Evolutionary conservation across 2,113 vertebrate species (phyloP).

Genomic region (Embiotoca jacksoni): DNA sequence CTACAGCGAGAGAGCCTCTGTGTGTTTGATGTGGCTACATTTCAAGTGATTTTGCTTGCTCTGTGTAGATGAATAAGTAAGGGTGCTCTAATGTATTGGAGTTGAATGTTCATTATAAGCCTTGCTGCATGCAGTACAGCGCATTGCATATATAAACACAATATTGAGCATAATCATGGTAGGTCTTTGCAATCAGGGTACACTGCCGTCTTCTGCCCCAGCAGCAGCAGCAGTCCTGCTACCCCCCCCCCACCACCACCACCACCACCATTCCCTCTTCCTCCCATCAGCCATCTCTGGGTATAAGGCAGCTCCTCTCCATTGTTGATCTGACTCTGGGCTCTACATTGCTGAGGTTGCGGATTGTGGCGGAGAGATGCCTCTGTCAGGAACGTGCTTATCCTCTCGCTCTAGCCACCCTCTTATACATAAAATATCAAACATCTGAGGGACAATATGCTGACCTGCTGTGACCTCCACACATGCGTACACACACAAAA

Average conservation of each 20-base stretch:
- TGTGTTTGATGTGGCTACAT: neutral
- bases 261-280: constrained; percentile 16
- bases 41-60: neutral
- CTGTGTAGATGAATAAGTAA: constrained; percentile 15
- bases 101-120: constrained; percentile 33
- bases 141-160: constrained; percentile 40
- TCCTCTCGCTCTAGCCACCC: constrained; percentile 89
- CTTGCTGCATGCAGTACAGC: constrained; percentile 26
- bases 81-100: constrained; percentile 32
- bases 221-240: constrained; percentile 41
- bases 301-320: constrained; percentile 65
- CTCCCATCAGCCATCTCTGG: constrained; percentile 60
- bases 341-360: constrained; percentile 81
- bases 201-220: constrained; percentile 11
- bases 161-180: constrained; percentile 20
- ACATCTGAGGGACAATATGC: constrained; percentile 98
- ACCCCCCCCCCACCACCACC: neutral
- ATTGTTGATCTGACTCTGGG: constrained; percentile 78
- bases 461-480: constrained; percentile 96
- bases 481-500: constrained; percentile 83
- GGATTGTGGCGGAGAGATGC: constrained; percentile 88
- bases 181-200: constrained; percentile 46
- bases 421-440: constrained; percentile 96
- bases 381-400: constrained; percentile 92
- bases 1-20: constrained; percentile 55